Evolutionary conservation across 2,113 vertebrate species (phyloP).

Genomic region (Oxygymnocypris stewartii): DNA sequence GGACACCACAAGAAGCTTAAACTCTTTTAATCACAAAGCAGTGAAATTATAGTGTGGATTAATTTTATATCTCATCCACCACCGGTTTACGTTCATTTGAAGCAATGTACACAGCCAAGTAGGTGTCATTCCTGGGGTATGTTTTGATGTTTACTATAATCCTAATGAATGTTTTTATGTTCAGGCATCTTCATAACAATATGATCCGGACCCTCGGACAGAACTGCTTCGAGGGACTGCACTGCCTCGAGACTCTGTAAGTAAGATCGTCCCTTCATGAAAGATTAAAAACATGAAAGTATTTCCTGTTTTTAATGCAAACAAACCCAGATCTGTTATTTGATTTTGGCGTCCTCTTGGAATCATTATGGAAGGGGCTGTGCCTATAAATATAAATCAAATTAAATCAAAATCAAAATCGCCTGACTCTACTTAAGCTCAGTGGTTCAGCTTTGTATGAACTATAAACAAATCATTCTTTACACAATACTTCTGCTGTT

Average conservation of each 20-base stretch:
- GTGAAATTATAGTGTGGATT: slow-evolving; percentile 9
- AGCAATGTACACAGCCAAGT: not conserved
- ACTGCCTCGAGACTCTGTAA: slow-evolving; percentile 93
- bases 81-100: slow-evolving; percentile 2
- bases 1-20: slow-evolving; percentile 10
- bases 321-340: slow-evolving; percentile 21
- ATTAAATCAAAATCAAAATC: too few species aligned
- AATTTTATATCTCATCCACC: slow-evolving; percentile 49
- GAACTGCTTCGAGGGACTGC: slow-evolving; percentile 90
- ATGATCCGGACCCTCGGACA: slow-evolving; percentile 85
- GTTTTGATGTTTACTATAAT: slow-evolving; percentile 47
- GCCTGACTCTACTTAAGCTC: not conserved
- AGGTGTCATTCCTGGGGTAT: slow-evolving; percentile 23
- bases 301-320: slow-evolving; percentile 48
- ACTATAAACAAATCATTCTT: slow-evolving; percentile 33
- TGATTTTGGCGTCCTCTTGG: slow-evolving; percentile 38
- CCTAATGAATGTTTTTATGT: slow-evolving; percentile 58
- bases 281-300: slow-evolving; percentile 52
- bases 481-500: slow-evolving; percentile 9
- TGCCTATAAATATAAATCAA: slow-evolving; percentile 13
- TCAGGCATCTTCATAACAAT: slow-evolving; percentile 95
- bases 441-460: slow-evolving; percentile 20
- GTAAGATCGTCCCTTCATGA: slow-evolving; percentile 63
- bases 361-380: slow-evolving; percentile 19
- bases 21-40: slow-evolving; percentile 14